Base-by-base conservation (phyloP, 2,888 invertebrate genomes). In the Dryomyza anilis region DNA sequence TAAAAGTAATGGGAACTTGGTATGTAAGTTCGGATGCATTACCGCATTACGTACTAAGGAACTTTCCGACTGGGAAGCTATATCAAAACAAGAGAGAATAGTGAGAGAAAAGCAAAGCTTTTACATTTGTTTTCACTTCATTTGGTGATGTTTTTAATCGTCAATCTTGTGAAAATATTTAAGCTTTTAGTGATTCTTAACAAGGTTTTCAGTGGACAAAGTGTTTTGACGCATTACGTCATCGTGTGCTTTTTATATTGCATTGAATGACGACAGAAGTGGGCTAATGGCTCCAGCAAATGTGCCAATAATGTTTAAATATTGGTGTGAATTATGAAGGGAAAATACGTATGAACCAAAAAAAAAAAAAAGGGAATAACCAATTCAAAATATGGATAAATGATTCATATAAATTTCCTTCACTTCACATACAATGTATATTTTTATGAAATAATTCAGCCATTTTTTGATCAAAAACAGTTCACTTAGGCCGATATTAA, bases 51-150 rank as follows among this genome's bases (percentile, higher is more conserved):
- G n/a, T n/a, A n/a, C n/a, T n/a, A n/a, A n/a, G n/a, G n/a, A n/a
- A n/a, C n/a, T n/a, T 16, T 30, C 7, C 27, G 29, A 23, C 8
- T 58, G 25, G n/a, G 30, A 58, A 45, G 46, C 23, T 45, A 25
- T 27, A 4, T 4, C 52, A 52, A 30, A 52, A 30, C 29, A 30
- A 12, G 16, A n/a, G n/a, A n/a, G n/a, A n/a, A n/a, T n/a, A n/a
- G n/a, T n/a, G n/a, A n/a, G n/a, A 30, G n/a, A 27, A n/a, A 14
- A 25, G 46, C 46, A 43, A 53, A 52, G 61, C 61, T 64, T 58
- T 39, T 19, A 23, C 36, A 23, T 58, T 59, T 55, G 36, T 59
- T 57, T 60, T 55, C 64, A 64, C 25, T 46, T 56, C 23, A 19
- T 39, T 61, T 55, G 29, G n/a, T 61, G 33, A 14, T 46, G 58